Evolutionary conservation across 1,140 invertebrate species (phyloP).

Genomic region (Zelostemma sp.): DNA sequence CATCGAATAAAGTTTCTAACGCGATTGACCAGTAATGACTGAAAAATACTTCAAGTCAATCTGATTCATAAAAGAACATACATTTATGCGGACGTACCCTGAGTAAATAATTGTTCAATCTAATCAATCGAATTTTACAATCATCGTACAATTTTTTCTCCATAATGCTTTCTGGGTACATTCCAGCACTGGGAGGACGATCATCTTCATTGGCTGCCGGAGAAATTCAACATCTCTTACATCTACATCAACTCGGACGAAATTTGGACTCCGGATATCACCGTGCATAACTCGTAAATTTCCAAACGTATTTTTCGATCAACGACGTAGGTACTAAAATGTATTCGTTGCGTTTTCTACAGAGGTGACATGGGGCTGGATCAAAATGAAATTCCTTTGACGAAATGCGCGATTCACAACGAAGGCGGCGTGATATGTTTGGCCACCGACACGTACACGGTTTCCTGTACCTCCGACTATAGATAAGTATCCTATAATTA

Average conservation of each 20-base stretch:
- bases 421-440: constrained; percentile 48
- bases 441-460: constrained; percentile 20
- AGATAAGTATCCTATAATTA: too few relatives aligned
- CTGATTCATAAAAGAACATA: too few relatives aligned
- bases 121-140: too few relatives aligned
- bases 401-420: constrained; percentile 32
- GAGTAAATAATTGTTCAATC: too few relatives aligned
- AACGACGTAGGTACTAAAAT: neutral
- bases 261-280: constrained; percentile 68
- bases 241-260: constrained; percentile 53
- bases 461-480: constrained; percentile 49
- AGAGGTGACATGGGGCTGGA: constrained; percentile 32
- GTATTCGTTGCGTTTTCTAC: neutral
- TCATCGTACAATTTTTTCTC: too few relatives aligned
- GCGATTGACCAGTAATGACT: too few relatives aligned
- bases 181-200: constrained; percentile 64
- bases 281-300: constrained; percentile 64
- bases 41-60: too few relatives aligned
- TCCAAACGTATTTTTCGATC: constrained; percentile 17
- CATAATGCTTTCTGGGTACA: too few relatives aligned
- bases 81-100: too few relatives aligned
- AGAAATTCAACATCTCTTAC: constrained; percentile 52
- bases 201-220: constrained; percentile 64
- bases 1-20: too few relatives aligned
- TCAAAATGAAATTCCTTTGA: constrained; percentile 20